These are phyloP conservation scores for Garra rufa DNA, from an alignment of 2,113 vertebrate species.

Conservation along the genomic window DNA sequence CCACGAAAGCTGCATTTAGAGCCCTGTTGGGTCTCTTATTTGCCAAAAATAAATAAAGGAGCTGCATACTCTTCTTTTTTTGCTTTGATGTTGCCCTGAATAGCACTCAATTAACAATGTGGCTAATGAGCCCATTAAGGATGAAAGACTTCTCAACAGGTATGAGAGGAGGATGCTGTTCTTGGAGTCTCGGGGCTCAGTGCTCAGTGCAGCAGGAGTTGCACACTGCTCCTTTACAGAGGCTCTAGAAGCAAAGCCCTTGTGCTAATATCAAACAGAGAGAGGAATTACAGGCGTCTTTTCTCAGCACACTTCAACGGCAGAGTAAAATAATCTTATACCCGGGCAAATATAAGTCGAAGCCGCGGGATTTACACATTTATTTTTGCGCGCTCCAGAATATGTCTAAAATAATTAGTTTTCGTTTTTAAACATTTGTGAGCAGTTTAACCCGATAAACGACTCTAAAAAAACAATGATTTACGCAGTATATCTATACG, in stretches of 20 bases:
- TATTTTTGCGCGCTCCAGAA: neutral
- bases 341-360: slow-evolving; percentile 34
- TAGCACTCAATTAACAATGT: slow-evolving; percentile 81
- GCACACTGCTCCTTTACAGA: slow-evolving; percentile 67
- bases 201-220: slow-evolving; percentile 74
- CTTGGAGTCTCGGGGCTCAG: slow-evolving; percentile 70
- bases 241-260: slow-evolving; percentile 74
- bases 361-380: slow-evolving; percentile 24
- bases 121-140: slow-evolving; percentile 82
- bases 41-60: slow-evolving; percentile 69
- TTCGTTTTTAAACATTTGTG: slow-evolving; percentile 1
- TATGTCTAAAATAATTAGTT: neutral
- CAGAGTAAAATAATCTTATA: slow-evolving; percentile 40
- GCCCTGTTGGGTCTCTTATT: slow-evolving; percentile 66
- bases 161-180: slow-evolving; percentile 77
- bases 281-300: slow-evolving; percentile 72
- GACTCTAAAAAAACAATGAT: neutral
- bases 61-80: slow-evolving; percentile 75
- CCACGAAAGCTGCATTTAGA: slow-evolving; percentile 63
- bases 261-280: slow-evolving; percentile 65
- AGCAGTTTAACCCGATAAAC: neutral
- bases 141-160: slow-evolving; percentile 84
- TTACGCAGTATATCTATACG: neutral
- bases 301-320: slow-evolving; percentile 47
- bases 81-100: slow-evolving; percentile 81